Evolutionary conservation across 2,888 invertebrate genomes (phyloP).

Genomic region (Dromius quadrimaculatus): DNA sequence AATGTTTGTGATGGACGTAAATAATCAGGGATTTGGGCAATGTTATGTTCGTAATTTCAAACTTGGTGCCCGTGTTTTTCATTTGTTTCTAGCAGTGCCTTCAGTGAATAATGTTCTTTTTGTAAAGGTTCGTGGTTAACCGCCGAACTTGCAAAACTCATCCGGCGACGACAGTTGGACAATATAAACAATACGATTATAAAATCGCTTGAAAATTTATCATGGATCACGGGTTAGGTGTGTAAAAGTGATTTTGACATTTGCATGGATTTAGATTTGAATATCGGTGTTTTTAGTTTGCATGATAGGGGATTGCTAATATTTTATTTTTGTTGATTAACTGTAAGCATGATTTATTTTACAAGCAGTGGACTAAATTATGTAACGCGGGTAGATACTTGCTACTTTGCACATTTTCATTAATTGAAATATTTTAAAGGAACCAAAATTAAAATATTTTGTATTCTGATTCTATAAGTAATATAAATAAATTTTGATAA

Average conservation of each 20-base stretch:
- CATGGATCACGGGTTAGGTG: conserved; percentile 64
- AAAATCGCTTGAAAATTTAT: conserved; percentile 56
- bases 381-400: conserved; percentile 8
- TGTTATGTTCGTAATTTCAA: conserved; percentile 23
- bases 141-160: conserved; percentile 39
- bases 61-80: conserved; percentile 31
- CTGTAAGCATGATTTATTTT: conserved; percentile 29
- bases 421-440: too few species aligned
- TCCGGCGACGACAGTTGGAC: conserved; percentile 43
- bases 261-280: conserved; percentile 37
- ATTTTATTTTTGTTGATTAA: conserved; percentile 14
- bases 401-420: not conserved
- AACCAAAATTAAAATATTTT: too few species aligned
- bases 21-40: conserved; percentile 27
- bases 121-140: conserved; percentile 48
- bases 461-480: too few species aligned
- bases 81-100: conserved; percentile 20
- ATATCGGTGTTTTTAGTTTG: conserved; percentile 30
- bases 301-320: conserved; percentile 7
- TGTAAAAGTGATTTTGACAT: conserved; percentile 58
- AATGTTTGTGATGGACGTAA: conserved; percentile 20
- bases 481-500: too few species aligned
- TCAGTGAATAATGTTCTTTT: conserved; percentile 39
- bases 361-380: conserved; percentile 1
- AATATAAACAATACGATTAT: conserved; percentile 36